Evolutionary conservation across 23 tunicate genomes (phyloP).

Genomic region (Ascidia mentula): DNA sequence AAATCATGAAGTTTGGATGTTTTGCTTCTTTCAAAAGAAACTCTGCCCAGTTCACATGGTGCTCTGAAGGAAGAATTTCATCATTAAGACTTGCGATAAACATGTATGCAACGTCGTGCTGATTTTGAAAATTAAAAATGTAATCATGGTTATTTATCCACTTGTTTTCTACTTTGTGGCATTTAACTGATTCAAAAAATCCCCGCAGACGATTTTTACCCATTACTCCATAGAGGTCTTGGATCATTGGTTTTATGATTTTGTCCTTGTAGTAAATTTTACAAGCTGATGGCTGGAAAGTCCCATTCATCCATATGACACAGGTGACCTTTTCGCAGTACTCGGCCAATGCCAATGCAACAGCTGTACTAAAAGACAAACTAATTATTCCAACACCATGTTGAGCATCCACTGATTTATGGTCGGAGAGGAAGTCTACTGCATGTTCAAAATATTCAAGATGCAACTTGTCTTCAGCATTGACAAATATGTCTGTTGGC

Average conservation of each 20-base stretch:
- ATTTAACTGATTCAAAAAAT: not conserved
- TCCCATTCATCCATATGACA: conserved; percentile 45
- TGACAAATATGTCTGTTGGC: not conserved
- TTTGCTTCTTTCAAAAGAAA: conserved; percentile 2
- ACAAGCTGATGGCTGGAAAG: not conserved
- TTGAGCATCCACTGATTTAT: not conserved
- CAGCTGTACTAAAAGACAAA: conserved; percentile 24
- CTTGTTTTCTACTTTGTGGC: too few species aligned
- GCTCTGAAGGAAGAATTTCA: not conserved
- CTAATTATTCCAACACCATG: conserved; percentile 32
- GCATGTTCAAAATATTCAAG: conserved; percentile 57
- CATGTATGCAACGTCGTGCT: conserved; percentile 16
- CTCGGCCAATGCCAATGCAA: conserved; percentile 22
- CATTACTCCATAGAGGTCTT: not conserved
- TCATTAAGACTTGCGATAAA: conserved; percentile 15
- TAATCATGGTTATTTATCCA: not conserved
- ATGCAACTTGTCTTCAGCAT: not conserved
- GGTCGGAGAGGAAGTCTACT: not conserved
- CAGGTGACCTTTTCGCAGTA: conserved; percentile 7
- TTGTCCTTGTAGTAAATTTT: not conserved
- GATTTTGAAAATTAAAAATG: not conserved
- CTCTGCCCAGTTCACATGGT: not conserved
- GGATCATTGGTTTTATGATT: not conserved
- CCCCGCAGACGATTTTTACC: not conserved
- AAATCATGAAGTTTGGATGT: conserved; percentile 5